Evolutionary conservation across 2,797 vertebrate species (phyloP).

Genomic region (Eulemur coronatus): DNA sequence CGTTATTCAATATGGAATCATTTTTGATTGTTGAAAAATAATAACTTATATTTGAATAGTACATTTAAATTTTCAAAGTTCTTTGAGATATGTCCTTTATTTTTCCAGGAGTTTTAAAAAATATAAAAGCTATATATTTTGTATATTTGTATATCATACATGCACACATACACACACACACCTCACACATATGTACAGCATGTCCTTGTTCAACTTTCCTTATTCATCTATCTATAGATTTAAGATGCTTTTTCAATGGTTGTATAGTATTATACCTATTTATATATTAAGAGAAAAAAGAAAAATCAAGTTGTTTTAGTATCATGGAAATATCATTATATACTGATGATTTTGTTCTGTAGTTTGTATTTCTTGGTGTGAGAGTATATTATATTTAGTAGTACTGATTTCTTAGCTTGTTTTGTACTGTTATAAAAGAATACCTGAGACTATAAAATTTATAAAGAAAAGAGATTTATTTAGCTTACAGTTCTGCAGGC

Average conservation of each 20-base stretch:
- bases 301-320: neutral
- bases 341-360: neutral
- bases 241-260: neutral
- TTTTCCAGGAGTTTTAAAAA: neutral
- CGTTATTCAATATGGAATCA: neutral
- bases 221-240: neutral
- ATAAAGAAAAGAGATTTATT: neutral
- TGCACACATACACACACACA: neutral
- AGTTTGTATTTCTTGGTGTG: neutral
- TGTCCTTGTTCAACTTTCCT: neutral
- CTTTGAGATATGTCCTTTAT: neutral
- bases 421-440: neutral
- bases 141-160: neutral
- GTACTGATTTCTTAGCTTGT: neutral
- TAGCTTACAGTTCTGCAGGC: neutral
- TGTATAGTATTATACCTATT: neutral
- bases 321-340: neutral
- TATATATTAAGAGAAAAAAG: neutral
- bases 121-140: neutral
- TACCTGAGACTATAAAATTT: neutral
- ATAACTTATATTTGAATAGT: neutral
- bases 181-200: neutral
- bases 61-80: neutral
- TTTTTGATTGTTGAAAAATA: neutral
- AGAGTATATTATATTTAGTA: neutral